A percentile compares a stretch with the other conserved stretches of the same genome.
phyloP scores from a whole-genome alignment of 2,113 vertebrate genomes.

The Sisor rabdophorus region DNA sequence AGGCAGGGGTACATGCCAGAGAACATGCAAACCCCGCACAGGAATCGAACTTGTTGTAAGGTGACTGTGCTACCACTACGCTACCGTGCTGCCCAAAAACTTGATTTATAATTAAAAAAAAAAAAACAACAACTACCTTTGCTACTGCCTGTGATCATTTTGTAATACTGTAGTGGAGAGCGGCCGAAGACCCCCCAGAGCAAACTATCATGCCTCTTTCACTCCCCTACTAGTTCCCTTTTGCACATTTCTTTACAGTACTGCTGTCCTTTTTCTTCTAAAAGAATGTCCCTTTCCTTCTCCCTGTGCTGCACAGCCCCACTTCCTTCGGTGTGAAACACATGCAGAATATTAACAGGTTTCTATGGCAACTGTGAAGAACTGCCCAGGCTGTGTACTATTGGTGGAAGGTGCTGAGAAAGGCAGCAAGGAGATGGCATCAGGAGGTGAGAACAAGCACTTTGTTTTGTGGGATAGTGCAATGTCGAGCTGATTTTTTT shows the following conservation, averaged over 20 bases:
- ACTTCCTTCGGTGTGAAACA: slow-evolving; percentile 58
- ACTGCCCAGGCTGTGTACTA: slow-evolving; percentile 54
- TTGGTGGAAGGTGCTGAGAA: slow-evolving; percentile 46
- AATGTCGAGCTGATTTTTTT: not conserved
- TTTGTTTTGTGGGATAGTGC: slow-evolving; percentile 15
- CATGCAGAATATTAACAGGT: slow-evolving; percentile 71
- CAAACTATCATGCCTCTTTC: slow-evolving; percentile 18
- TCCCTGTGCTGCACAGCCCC: slow-evolving; percentile 43
- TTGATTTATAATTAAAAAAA: too few relatives aligned
- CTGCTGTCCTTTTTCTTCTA: slow-evolving; percentile 37
- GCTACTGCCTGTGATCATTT: not conserved
- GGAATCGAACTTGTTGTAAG: too few relatives aligned
- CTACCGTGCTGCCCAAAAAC: too few relatives aligned
- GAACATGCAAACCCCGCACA: too few relatives aligned
- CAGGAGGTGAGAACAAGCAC: slow-evolving; percentile 43
- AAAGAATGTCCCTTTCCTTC: slow-evolving; percentile 67
- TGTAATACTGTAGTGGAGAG: not conserved
- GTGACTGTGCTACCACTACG: too few relatives aligned
- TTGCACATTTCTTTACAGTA: not conserved
- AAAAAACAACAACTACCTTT: not conserved
- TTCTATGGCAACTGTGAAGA: slow-evolving; percentile 67
- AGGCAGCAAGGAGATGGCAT: slow-evolving; percentile 25
- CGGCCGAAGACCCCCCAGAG: slow-evolving; percentile 6
- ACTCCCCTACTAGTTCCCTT: slow-evolving; percentile 27
- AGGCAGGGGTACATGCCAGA: too few relatives aligned